A percentile compares a stretch with the other conserved stretches of the same genome.
phyloP scores from a whole-genome alignment of 2,888 invertebrate species.

The Eupithecia inturbata region DNA sequence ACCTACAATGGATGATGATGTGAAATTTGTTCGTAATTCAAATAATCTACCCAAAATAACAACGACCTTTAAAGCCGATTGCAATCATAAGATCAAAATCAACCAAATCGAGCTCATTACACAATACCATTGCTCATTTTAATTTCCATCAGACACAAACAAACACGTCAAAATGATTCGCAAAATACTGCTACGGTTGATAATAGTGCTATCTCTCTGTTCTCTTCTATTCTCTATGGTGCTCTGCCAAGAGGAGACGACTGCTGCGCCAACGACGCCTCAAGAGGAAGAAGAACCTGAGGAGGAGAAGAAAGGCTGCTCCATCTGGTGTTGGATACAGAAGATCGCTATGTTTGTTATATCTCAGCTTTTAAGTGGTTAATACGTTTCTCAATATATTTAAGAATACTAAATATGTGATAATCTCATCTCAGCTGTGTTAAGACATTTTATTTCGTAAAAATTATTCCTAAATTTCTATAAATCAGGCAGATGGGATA shows the following conservation, averaged over 20 bases:
- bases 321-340: conserved; percentile 83
- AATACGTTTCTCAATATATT: not conserved
- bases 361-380: conserved; percentile 75
- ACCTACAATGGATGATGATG: not conserved
- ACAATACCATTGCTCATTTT: conserved; percentile 35
- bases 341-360: conserved; percentile 80
- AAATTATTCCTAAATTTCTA: not conserved
- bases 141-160: conserved; percentile 15
- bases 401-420: not conserved
- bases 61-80: conserved; percentile 33
- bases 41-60: not conserved
- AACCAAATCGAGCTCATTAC: conserved; percentile 36
- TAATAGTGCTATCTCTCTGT: conserved; percentile 54
- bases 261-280: conserved; percentile 60
- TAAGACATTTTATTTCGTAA: not conserved
- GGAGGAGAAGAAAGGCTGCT: conserved; percentile 69
- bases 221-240: conserved; percentile 55
- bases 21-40: not conserved
- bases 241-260: conserved; percentile 65
- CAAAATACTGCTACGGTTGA: conserved; percentile 50
- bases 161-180: conserved; percentile 48
- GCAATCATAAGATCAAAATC: conserved; percentile 46
- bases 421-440: not conserved
- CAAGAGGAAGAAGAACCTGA: conserved; percentile 73
- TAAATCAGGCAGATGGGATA: not conserved